Base-by-base conservation (phyloP, 2,113 vertebrate species). In the Calidris pygmaea region DNA sequence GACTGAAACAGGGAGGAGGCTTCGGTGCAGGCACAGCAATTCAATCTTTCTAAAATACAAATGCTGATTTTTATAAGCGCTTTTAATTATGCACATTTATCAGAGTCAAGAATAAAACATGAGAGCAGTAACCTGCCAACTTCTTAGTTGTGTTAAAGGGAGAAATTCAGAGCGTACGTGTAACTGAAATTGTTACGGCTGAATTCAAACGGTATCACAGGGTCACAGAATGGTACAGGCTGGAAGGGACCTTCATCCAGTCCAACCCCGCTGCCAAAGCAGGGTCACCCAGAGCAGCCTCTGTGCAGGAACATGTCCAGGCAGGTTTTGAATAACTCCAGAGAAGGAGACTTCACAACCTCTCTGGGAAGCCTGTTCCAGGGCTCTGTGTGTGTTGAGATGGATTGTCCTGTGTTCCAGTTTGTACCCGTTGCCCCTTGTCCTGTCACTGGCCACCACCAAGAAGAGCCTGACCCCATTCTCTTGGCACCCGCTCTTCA, bases 1-100 rank as follows among this genome's bases (percentile, higher is more conserved):
- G 99, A 99, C 75, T 99, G 96, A 93, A 6, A 6, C 12, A 0
- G 12, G 35, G 7, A 14, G 41, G 5, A 14, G 22, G 41, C 70
- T 48, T 10, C 1, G 7, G 15, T 1, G 30, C 32, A 30, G 26
- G 29, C 8, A 0, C 3, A 12, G 22, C 27, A 0, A 0, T 3
- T 5, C 3, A 0, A 2, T 14, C 77, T 19, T 32, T 23, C 37
- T 27, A 4, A 26, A 63, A 19, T 1, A 34, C n/a, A 20, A 37
- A 35, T 8, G 53, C 11, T 37, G 29, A 23, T 47, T 74, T 91
- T 89, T 79, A 1, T 71, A 63, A 67, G 65, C 1, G 4, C 13
- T 73, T 90, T 32, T 63, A 39, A 70, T 83, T 12, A 32, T 3
- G n/a, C 48, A 12, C 52, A 6, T 18, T 9, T 35, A 18, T 18